Base-by-base conservation (phyloP, 1,140 invertebrate genomes). In the Cydia amplana region DNA sequence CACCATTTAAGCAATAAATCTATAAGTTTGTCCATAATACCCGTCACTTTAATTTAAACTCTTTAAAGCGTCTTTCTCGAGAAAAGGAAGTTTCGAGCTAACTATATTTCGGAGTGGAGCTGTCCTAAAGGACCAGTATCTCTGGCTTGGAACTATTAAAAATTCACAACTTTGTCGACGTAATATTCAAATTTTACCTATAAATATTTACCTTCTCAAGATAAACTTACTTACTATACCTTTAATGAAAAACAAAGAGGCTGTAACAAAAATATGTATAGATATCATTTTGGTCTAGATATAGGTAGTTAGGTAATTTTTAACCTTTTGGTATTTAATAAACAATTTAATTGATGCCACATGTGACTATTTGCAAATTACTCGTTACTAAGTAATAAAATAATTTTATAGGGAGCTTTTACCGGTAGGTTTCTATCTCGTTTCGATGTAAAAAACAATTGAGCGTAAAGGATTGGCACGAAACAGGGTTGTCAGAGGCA, bases 401-500 rank as follows among this genome's bases (percentile, higher is more conserved):
- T 23, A 60, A 10, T 23, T 23, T 10, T 12, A 23, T 23, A 18
- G n/a, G 18, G 20, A 12, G 4, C 20, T 23, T 23, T 23, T 23
- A 46, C 43, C 12, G 5, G 2, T 20, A n/a, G 6, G 1, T 60
- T 10, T 23, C 32, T 23, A 60, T 60, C 18, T 23, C 18, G 18
- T 23, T 23, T 12, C 55, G 20, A 20, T 55, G 51, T 55, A 55
- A 46, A 46, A 60, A 60, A 60, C 55, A 60, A 60, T 60, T 60
- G 55, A 60, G 55, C 55, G 55, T 60, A 60, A 60, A 60, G 23
- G 55, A 60, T 60, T 60, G 55, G 55, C 55, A 60, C 20, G 20
- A 23, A 60, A 60, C 55, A 60, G 55, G 55, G 20, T 60, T 60
- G 55, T 60, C 55, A 60, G 55, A 23, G 20, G 55, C 55, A 60